A percentile compares a stretch with the other conserved stretches of the same genome.
These are phyloP conservation scores for Acridotheres tristis DNA, from an alignment of 2,797 vertebrate species.

Conservation along the genomic window DNA sequence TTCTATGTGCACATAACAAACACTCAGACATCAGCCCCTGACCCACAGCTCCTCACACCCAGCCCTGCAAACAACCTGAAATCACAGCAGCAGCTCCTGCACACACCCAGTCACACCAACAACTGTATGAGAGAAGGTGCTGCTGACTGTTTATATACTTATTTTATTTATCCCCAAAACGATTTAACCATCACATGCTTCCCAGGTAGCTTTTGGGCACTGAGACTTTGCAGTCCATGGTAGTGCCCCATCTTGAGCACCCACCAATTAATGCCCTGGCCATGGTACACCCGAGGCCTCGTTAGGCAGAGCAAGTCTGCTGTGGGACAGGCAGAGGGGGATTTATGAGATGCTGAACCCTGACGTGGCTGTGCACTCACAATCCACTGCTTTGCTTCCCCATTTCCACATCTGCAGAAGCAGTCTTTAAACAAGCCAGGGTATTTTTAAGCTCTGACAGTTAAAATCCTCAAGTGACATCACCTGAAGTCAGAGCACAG, in stretches of 20 bases:
- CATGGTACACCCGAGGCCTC: accelerated
- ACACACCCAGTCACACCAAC: background rate
- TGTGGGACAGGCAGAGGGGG: background rate
- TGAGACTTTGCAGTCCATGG: background rate
- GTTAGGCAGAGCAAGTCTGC: background rate
- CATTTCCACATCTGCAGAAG: slow-evolving; percentile 38
- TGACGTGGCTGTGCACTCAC: background rate
- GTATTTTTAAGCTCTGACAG: slow-evolving; percentile 50
- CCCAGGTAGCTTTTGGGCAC: background rate
- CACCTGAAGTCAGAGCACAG: slow-evolving; percentile 44
- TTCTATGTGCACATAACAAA: background rate
- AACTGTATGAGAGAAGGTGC: accelerated
- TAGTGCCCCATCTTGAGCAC: background rate
- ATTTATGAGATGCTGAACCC: background rate
- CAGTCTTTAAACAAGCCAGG: background rate
- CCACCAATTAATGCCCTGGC: background rate
- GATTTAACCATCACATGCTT: accelerated
- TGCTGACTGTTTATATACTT: background rate
- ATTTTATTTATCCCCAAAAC: background rate
- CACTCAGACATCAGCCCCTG: background rate
- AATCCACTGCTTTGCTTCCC: background rate
- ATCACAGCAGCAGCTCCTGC: background rate
- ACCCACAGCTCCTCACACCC: background rate
- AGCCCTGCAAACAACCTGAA: background rate
- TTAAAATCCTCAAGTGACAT: slow-evolving; percentile 54